A percentile compares a stretch with the other conserved stretches of the same genome.
phyloP scores from a whole-genome alignment of 53 echinoderm and acorn worm species.

The Arbacia lixula region DNA sequence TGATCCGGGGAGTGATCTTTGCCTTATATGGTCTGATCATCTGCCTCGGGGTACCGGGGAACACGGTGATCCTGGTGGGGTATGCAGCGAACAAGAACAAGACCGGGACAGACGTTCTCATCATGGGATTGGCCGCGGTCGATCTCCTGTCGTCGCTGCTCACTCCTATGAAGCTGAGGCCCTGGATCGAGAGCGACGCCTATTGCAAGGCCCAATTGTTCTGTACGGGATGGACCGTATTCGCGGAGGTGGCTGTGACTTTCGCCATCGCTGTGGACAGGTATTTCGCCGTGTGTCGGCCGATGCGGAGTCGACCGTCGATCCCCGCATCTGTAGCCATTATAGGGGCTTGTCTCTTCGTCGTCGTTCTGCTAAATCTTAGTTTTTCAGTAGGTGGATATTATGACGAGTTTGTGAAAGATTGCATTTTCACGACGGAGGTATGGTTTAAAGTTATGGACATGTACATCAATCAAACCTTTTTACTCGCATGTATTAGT shows the following conservation, averaged over 20 bases:
- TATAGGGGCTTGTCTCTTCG: background rate
- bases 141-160: constrained; percentile 17
- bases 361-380: background rate
- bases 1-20: constrained; percentile 7
- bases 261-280: constrained; percentile 10
- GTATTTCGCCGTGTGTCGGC: constrained; percentile 19
- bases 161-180: background rate
- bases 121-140: constrained; percentile 1
- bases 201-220: constrained; percentile 25
- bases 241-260: background rate
- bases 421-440: background rate
- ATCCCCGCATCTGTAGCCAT: background rate
- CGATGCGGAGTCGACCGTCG: background rate
- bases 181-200: constrained; percentile 3
- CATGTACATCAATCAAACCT: background rate
- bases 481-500: background rate
- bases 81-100: constrained; percentile 10
- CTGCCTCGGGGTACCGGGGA: background rate
- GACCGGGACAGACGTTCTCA: constrained; percentile 23
- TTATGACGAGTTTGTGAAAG: background rate
- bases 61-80: background rate
- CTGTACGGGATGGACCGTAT: background rate
- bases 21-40: constrained; percentile 3
- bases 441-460: constrained; percentile 1
- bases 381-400: background rate